Evolutionary conservation across 2,888 invertebrate genomes (phyloP).

Genomic region (Oeneis ivallda): DNA sequence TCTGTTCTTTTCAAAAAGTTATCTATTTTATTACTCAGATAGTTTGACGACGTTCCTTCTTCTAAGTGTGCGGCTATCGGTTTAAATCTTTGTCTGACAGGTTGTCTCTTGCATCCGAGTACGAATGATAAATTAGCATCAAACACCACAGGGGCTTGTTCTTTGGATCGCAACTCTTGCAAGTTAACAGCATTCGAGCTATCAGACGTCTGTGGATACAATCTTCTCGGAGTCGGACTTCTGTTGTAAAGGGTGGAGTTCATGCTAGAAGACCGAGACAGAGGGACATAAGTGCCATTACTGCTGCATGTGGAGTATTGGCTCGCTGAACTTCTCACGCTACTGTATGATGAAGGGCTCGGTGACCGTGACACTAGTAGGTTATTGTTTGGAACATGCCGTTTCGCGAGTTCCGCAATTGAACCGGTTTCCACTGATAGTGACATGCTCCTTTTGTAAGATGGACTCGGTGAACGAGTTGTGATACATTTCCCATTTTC

Average conservation of each 20-base stretch:
- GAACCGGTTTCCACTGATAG: slow-evolving; percentile 74
- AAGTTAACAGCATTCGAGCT: slow-evolving; percentile 73
- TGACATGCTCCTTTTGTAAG: slow-evolving; percentile 67
- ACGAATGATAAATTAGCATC: slow-evolving; percentile 91
- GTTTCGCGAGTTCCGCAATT: slow-evolving; percentile 73
- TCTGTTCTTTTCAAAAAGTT: slow-evolving; percentile 91
- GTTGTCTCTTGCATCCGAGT: slow-evolving; percentile 87
- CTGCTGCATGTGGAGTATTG: slow-evolving; percentile 77
- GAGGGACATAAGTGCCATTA: slow-evolving; percentile 67
- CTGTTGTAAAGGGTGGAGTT: slow-evolving; percentile 59
- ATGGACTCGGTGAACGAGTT: slow-evolving; percentile 66
- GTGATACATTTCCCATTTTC: slow-evolving; percentile 60
- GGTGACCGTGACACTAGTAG: slow-evolving; percentile 79
- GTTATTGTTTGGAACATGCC: slow-evolving; percentile 62
- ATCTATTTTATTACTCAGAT: slow-evolving; percentile 88
- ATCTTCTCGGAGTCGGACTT: slow-evolving; percentile 83
- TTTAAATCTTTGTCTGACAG: slow-evolving; percentile 84
- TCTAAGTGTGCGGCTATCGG: slow-evolving; percentile 90
- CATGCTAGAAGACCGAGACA: slow-evolving; percentile 72
- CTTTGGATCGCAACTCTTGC: slow-evolving; percentile 83
- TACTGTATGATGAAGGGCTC: slow-evolving; percentile 76
- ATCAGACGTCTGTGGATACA: slow-evolving; percentile 84
- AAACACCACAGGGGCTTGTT: slow-evolving; percentile 89
- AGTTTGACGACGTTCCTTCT: slow-evolving; percentile 88
- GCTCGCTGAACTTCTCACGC: slow-evolving; percentile 67